Conservation (phyloP, 2,888 invertebrate genomes). For the Agrenia bidenticulata region DNA sequence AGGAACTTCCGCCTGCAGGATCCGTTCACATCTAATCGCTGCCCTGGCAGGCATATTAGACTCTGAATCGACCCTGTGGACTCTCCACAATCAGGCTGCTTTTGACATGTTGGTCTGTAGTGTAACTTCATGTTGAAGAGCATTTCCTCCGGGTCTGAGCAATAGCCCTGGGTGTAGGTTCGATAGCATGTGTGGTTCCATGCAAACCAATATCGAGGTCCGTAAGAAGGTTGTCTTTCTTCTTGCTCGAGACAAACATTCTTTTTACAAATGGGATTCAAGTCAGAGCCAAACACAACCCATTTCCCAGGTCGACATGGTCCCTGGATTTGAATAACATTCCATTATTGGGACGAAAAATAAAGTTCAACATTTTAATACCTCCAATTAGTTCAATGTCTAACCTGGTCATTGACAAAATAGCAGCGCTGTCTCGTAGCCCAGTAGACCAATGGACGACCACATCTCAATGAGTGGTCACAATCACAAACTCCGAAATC, state of each 20-base stretch:
- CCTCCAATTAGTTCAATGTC: neutral
- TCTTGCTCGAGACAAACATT: slow-evolving; percentile 30
- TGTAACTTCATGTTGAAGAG: slow-evolving; percentile 42
- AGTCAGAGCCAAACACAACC: slow-evolving; percentile 41
- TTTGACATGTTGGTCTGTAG: slow-evolving; percentile 44
- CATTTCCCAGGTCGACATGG: slow-evolving; percentile 40
- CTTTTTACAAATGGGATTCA: slow-evolving; percentile 35
- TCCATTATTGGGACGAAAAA: no score
- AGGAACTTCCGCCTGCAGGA: slow-evolving; percentile 33
- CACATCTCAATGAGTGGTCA: slow-evolving; percentile 33
- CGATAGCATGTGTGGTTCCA: slow-evolving; percentile 32
- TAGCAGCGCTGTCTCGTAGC: slow-evolving; percentile 34
- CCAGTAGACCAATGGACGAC: slow-evolving; percentile 39
- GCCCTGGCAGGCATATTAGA: slow-evolving; percentile 45
- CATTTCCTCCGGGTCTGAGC: slow-evolving; percentile 29
- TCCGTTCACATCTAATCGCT: slow-evolving; percentile 40
- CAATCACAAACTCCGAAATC: slow-evolving; percentile 41
- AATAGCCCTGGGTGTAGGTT: slow-evolving; percentile 34
- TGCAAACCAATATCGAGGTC: slow-evolving; percentile 35
- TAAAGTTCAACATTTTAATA: no score
- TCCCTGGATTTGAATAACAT: slow-evolving; percentile 18
- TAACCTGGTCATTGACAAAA: slow-evolving; percentile 29
- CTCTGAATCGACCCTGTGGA: slow-evolving; percentile 4
- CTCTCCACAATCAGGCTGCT: slow-evolving; percentile 22
- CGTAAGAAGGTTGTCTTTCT: slow-evolving; percentile 17